Evolutionary conservation across 2,888 invertebrate species (phyloP), one percentile per base, ranked within the genome.

Genomic region (Chloroclystis v-ata): DNA sequence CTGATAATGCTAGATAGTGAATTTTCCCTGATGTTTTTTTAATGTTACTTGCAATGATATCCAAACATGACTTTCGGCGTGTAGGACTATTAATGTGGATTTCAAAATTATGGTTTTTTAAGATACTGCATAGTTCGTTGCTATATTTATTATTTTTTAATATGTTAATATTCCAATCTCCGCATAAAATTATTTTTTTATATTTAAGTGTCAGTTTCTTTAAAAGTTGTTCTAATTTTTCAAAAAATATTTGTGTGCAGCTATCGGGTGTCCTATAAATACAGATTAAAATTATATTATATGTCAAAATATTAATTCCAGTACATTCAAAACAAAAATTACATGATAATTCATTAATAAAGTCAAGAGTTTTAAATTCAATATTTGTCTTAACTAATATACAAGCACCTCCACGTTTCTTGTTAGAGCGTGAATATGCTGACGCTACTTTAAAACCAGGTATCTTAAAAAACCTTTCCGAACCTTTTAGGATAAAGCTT

Each of bases 191-290:
- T 2, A 30, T 30, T 2, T 4, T 33, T 16, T 33, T 20, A 20
- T 33, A 24, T 24, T 35, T 24, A 5, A 24, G 1, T 1, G 35
- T 24, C 4, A 35, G 3, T 24, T 35, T 32, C 2, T 32, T 3
- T 6, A 32, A 13, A 12, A 59, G 45, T 2, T 13, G 7, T 7
- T 7, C 12, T 35, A 24, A 24, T 1, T 10, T 35, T 10, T 35
- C 24, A 20, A 24, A 35, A 11, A 35, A 35, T 35, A 24, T 7
- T 10, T 10, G 0, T 11, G 6, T n/a, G 47, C 11, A 4, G 11
- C 24, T 35, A 24, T 35, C 20, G 6, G 35, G 35, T 4, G 35
- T 35, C 24, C 46, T 44, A 47, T 24, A 35, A 24, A 35, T 35
- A 24, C 35, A 35, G 6, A 35, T 24, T 7, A 35, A 10, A 24